A percentile compares a stretch with the other conserved stretches of the same genome.
Conservation (phyloP, 1,140 invertebrate species). For the Ceratina australensis region DNA sequence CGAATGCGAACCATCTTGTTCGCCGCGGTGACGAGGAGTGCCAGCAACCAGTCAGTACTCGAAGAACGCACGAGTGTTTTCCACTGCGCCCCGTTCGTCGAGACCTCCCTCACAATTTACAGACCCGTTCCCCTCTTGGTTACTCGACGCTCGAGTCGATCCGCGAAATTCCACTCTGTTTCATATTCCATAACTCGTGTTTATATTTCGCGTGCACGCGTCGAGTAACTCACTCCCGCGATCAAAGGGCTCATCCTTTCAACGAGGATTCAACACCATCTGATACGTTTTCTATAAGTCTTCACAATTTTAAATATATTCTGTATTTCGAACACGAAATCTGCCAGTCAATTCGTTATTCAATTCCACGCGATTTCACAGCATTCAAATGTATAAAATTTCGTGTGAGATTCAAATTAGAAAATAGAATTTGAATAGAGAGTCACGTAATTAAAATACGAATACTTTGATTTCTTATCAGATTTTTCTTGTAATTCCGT, state of each 20-base stretch:
- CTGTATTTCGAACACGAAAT: neutral
- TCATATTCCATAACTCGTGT: slow-evolving; percentile 15
- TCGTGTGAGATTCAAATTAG: neutral
- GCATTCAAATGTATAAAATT: no score
- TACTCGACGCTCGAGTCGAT: slow-evolving; percentile 36
- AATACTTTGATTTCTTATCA: no score
- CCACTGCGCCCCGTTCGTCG: slow-evolving; percentile 31
- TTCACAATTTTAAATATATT: no score
- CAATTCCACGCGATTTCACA: no score
- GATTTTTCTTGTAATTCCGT: no score
- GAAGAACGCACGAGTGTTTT: slow-evolving; percentile 54
- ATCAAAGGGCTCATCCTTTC: neutral
- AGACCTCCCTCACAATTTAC: slow-evolving; percentile 43
- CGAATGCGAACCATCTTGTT: slow-evolving; percentile 27
- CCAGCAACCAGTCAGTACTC: slow-evolving; percentile 56
- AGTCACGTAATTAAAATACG: no score
- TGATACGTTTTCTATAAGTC: neutral
- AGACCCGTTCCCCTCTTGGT: neutral
- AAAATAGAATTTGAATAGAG: neutral
- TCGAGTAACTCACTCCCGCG: neutral
- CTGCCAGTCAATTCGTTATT: neutral
- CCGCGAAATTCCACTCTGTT: slow-evolving; percentile 37
- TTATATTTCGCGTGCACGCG: neutral
- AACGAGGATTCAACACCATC: neutral
- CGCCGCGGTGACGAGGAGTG: slow-evolving; percentile 42